Evolutionary conservation across 1,140 invertebrate genomes (phyloP).

Genomic region (Agrypnia vestita): DNA sequence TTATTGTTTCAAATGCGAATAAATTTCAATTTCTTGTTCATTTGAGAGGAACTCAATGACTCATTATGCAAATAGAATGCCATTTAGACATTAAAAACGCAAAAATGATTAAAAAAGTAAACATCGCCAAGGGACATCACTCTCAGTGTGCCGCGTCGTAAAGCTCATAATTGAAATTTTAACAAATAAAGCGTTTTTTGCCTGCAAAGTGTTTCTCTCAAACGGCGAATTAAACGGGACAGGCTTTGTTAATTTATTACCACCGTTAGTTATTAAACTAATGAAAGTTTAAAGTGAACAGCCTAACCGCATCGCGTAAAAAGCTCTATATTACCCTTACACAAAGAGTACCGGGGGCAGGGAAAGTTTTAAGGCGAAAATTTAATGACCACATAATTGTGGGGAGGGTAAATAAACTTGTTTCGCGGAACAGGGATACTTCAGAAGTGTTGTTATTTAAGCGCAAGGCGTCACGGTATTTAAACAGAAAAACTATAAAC

Average conservation of each 20-base stretch:
- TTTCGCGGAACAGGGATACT: slow-evolving; percentile 15
- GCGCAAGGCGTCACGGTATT: slow-evolving; percentile 1
- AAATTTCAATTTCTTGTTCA: too few species aligned
- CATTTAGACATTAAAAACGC: too few species aligned
- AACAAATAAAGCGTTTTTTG: slow-evolving; percentile 1
- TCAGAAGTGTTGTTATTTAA: slow-evolving; percentile 34
- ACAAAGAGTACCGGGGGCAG: slow-evolving; percentile 1
- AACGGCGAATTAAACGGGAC: slow-evolving; percentile 28
- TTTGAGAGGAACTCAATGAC: too few species aligned
- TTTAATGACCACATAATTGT: slow-evolving; percentile 36
- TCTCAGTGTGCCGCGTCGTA: neutral
- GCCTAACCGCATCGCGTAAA: slow-evolving; percentile 33
- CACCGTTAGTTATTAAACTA: slow-evolving; percentile 43
- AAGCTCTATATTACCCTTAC: slow-evolving; percentile 27
- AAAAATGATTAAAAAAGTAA: neutral
- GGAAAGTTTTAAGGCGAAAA: slow-evolving; percentile 30
- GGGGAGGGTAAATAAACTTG: slow-evolving; percentile 28
- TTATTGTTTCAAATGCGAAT: too few species aligned
- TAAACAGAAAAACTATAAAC: slow-evolving; percentile 1
- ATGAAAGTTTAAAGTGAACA: slow-evolving; percentile 36
- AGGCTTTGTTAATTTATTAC: slow-evolving; percentile 41
- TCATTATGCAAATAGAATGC: too few species aligned
- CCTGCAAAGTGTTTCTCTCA: slow-evolving; percentile 31
- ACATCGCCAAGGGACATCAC: neutral
- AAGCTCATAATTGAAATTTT: neutral